phyloP scores from a whole-genome alignment of 2,113 vertebrate species.

The Phrynosoma platyrhinos region DNA sequence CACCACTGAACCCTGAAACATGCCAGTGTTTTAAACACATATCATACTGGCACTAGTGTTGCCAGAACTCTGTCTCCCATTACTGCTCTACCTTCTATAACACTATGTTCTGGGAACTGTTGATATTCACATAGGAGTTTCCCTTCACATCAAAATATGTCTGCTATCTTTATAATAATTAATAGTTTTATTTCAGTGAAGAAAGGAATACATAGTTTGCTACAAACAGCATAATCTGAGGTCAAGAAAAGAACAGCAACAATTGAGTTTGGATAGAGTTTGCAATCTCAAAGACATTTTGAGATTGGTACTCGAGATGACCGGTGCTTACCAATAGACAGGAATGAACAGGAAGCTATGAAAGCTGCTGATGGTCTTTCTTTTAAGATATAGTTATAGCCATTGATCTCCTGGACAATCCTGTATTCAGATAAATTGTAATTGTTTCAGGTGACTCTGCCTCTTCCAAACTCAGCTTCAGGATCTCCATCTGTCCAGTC shows the following conservation, averaged over 20 bases:
- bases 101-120: too few relatives aligned
- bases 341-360: not conserved
- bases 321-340: not conserved
- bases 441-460: not conserved
- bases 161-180: not conserved
- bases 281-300: not conserved
- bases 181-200: conserved; percentile 26
- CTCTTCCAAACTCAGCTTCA: not conserved
- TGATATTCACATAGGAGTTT: not conserved
- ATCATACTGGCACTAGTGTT: not conserved
- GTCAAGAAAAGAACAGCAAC: not conserved
- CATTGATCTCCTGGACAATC: not conserved
- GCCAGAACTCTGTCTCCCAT: not conserved
- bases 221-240: not conserved
- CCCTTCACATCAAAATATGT: not conserved
- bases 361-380: not conserved
- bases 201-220: conserved; percentile 16
- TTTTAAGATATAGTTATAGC: not conserved
- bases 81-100: not conserved
- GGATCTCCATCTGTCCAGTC: not conserved
- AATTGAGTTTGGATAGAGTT: not conserved
- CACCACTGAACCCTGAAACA: not conserved
- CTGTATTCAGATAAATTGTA: not conserved
- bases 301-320: not conserved
- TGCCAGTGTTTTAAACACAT: not conserved